phyloP scores from a whole-genome alignment of 2,888 invertebrate genomes.

The Morpho achilles region DNA sequence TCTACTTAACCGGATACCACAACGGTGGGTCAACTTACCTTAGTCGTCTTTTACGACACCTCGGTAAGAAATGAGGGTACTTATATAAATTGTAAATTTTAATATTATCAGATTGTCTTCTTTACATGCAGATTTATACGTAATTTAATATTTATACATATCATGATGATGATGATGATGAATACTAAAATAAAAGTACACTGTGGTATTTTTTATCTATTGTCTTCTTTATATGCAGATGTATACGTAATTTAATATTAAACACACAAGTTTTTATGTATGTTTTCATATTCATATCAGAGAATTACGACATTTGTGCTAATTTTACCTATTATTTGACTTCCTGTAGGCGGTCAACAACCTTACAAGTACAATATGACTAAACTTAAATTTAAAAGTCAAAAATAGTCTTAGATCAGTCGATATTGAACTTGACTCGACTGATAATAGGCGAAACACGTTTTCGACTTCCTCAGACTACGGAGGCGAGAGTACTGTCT shows the following conservation, averaged over 20 bases:
- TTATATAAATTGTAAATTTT: too few species aligned
- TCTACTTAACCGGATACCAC: too few species aligned
- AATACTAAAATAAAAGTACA: too few species aligned
- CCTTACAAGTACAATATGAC: conserved; percentile 10
- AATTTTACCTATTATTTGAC: neutral
- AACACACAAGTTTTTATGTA: neutral
- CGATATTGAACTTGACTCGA: conserved; percentile 38
- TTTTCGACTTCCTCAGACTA: conserved; percentile 36
- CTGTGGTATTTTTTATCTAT: too few species aligned
- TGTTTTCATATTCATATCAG: neutral
- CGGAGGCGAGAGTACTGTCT: conserved; percentile 34
- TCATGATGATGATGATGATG: too few species aligned
- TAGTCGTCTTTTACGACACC: too few species aligned
- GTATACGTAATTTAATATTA: neutral
- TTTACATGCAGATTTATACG: too few species aligned
- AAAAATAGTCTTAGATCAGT: conserved; percentile 22
- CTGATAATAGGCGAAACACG: conserved; percentile 39
- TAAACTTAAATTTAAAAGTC: conserved; percentile 15
- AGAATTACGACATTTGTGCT: neutral
- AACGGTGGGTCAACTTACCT: too few species aligned
- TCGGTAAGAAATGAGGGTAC: too few species aligned
- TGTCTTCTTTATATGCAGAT: neutral
- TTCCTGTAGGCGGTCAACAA: conserved; percentile 7
- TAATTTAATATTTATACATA: too few species aligned
- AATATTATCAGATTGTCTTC: too few species aligned